A percentile compares a stretch with the other conserved stretches of the same genome.
Conservation (phyloP, 2,113 vertebrate genomes). For the Calyptomena viridis region DNA sequence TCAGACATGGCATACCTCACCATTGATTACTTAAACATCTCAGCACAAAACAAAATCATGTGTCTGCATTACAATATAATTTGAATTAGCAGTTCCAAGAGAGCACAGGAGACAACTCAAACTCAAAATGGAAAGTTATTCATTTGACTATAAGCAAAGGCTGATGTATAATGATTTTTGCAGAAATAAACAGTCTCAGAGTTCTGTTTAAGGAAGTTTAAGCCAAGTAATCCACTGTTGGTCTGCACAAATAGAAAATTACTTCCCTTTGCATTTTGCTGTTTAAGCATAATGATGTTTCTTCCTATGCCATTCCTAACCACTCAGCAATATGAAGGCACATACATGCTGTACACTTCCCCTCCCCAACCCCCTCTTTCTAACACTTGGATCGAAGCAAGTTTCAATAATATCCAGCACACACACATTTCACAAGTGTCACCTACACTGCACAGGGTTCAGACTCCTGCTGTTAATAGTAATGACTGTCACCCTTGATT, state of each 20-base stretch:
- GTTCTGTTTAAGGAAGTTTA: background rate
- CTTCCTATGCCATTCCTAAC: background rate
- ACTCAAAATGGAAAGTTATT: background rate
- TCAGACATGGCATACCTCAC: background rate
- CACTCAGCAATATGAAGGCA: background rate
- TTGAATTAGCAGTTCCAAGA: background rate
- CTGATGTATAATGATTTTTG: background rate
- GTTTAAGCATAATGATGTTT: slow-evolving; percentile 9
- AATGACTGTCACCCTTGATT: background rate
- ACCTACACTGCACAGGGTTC: background rate
- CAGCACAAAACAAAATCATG: background rate
- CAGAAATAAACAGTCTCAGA: background rate
- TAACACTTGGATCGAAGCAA: background rate
- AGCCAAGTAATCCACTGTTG: background rate
- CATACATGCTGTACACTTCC: background rate
- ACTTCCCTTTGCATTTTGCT: slow-evolving; percentile 38
- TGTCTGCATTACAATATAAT: background rate
- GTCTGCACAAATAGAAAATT: slow-evolving; percentile 7
- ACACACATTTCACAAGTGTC: background rate
- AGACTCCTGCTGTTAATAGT: background rate
- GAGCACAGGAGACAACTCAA: background rate
- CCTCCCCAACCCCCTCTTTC: background rate
- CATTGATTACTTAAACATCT: background rate
- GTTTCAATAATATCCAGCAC: background rate
- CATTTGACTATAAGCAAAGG: background rate